phyloP scores from a whole-genome alignment of 2,888 invertebrate genomes.

The Microctonus hyperodae region DNA sequence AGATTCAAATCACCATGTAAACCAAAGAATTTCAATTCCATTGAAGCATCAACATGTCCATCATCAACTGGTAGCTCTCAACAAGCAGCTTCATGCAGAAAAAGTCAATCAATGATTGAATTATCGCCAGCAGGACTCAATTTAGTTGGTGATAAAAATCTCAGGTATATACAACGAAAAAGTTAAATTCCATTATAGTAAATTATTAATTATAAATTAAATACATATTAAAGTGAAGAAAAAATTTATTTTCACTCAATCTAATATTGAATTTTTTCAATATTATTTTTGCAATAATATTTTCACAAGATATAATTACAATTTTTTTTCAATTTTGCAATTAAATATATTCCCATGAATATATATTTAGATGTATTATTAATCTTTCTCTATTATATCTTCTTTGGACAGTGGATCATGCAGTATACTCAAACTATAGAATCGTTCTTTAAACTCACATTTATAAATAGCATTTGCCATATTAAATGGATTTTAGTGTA shows the following conservation, averaged over 20 bases:
- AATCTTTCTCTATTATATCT: no score
- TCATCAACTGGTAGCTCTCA: slow-evolving; percentile 35
- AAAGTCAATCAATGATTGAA: slow-evolving; percentile 57
- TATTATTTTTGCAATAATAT: no score
- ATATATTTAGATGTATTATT: no score
- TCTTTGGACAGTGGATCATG: neutral
- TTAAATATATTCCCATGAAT: no score
- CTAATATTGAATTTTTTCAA: no score
- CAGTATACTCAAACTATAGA: no score
- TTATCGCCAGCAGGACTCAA: slow-evolving; percentile 45
- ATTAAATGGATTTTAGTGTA: slow-evolving; percentile 12
- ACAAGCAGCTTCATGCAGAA: slow-evolving; percentile 41
- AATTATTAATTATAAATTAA: no score
- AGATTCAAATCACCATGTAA: slow-evolving; percentile 14
- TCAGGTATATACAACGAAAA: slow-evolving; percentile 45
- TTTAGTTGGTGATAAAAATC: slow-evolving; percentile 38
- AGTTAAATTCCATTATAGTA: no score
- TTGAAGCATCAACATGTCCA: slow-evolving; percentile 35
- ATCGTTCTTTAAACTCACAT: neutral
- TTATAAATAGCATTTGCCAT: slow-evolving; percentile 14
- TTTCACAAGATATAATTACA: no score
- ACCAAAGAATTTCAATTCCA: neutral
- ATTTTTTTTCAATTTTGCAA: no score
- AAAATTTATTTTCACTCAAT: no score
- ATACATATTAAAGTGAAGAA: no score